Evolutionary conservation across 2,797 vertebrate genomes (phyloP).

Genomic region (Silurus lanzhouensis): DNA sequence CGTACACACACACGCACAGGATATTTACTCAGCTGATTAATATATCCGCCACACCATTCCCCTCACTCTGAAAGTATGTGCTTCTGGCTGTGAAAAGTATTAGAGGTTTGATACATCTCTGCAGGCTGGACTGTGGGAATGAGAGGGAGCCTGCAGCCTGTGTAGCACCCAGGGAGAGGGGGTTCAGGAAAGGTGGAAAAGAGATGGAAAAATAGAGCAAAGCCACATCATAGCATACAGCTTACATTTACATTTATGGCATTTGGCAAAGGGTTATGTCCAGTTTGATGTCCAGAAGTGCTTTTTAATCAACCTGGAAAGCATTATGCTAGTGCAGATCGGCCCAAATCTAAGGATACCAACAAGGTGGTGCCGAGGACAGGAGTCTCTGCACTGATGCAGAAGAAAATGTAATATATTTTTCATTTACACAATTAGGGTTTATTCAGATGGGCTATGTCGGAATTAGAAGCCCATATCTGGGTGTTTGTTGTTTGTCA

Average conservation of each 20-base stretch:
- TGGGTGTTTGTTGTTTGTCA: background rate
- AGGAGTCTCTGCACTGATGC: background rate
- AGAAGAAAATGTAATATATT: background rate
- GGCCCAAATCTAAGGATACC: background rate
- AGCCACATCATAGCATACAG: conserved; percentile 20
- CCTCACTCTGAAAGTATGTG: conserved; percentile 76
- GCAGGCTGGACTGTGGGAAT: conserved; percentile 68
- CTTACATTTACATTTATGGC: conserved; percentile 29
- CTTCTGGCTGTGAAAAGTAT: conserved; percentile 77
- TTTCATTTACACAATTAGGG: background rate
- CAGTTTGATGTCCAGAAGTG: conserved; percentile 7
- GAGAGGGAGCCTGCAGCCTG: conserved; percentile 49
- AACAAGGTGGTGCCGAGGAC: background rate
- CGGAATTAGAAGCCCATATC: background rate
- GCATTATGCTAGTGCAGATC: conserved; percentile 11
- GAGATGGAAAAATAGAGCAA: conserved; percentile 18
- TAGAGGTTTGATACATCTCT: conserved; percentile 72
- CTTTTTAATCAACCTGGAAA: conserved; percentile 25
- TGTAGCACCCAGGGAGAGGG: conserved; percentile 52
- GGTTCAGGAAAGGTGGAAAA: conserved; percentile 20
- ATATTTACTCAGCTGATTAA: conserved; percentile 83
- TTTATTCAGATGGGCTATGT: conserved; percentile 2
- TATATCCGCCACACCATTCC: conserved; percentile 74
- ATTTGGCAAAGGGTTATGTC: background rate
- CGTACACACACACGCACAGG: conserved; percentile 54